These are phyloP conservation scores for Hippasteria phrygiana DNA, from an alignment of 53 echinoderm and acorn worm species.

Conservation along the genomic window DNA sequence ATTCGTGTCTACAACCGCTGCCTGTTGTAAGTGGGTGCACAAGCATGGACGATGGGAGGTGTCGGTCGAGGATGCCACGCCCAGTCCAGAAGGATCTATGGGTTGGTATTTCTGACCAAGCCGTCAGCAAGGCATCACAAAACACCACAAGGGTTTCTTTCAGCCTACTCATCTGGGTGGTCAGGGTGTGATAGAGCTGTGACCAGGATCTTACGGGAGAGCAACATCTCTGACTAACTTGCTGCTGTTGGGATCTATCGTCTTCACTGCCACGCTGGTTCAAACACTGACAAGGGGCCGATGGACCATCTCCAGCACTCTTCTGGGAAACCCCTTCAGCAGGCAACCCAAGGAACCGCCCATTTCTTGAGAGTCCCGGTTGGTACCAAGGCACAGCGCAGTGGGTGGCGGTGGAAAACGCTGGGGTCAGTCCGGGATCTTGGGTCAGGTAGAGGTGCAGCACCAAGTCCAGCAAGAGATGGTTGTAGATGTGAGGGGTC, in stretches of 20 bases:
- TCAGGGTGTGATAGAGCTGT: not conserved
- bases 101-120: slow-evolving; percentile 59
- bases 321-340: not conserved
- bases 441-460: slow-evolving; percentile 21
- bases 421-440: not conserved
- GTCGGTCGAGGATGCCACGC: not conserved
- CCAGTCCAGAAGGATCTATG: not conserved
- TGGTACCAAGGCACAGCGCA: slow-evolving; percentile 51
- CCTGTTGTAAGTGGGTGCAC: not conserved
- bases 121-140: slow-evolving; percentile 80
- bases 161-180: slow-evolving; percentile 12
- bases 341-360: not conserved
- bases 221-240: not conserved
- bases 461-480: slow-evolving; percentile 61
- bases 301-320: not conserved
- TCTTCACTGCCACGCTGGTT: not conserved
- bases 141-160: slow-evolving; percentile 73
- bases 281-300: slow-evolving; percentile 4
- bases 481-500: slow-evolving; percentile 58
- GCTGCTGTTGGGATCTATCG: not conserved
- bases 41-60: not conserved
- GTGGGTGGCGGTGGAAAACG: not conserved
- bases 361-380: slow-evolving; percentile 33
- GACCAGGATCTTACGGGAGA: slow-evolving; percentile 20
- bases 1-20: not conserved